phyloP scores from a whole-genome alignment of 2,113 vertebrate genomes.

The Podarcis muralis region DNA sequence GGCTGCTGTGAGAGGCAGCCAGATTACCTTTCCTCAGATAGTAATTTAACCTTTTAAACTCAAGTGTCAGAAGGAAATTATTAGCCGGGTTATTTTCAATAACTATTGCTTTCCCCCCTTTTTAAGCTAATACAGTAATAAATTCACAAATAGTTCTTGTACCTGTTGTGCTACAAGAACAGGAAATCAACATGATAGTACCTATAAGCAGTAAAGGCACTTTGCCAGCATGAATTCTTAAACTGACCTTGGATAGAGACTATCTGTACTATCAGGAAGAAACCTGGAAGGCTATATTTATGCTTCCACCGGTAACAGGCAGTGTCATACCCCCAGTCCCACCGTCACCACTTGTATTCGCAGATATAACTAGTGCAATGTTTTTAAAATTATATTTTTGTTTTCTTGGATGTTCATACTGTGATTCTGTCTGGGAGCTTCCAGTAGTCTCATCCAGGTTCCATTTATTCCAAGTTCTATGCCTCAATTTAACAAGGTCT shows the following conservation, averaged over 20 bases:
- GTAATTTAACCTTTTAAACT: constrained; percentile 84
- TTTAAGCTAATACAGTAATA: neutral
- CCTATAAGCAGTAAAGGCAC: constrained; percentile 13
- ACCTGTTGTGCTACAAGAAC: constrained; percentile 58
- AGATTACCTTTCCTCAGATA: constrained; percentile 83
- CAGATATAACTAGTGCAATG: constrained; percentile 26
- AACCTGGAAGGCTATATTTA: constrained; percentile 40
- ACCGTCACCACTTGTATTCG: neutral
- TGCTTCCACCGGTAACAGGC: constrained; percentile 29
- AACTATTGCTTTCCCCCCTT: constrained; percentile 61
- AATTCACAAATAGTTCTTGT: constrained; percentile 45
- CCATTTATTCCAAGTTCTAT: constrained; percentile 2
- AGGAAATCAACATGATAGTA: constrained; percentile 39
- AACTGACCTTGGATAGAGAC: constrained; percentile 40
- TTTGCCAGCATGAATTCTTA: constrained; percentile 46
- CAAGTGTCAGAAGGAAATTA: constrained; percentile 77
- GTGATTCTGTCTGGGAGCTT: neutral
- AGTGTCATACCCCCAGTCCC: neutral
- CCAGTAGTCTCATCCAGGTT: constrained; percentile 12
- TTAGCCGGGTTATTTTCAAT: constrained; percentile 69
- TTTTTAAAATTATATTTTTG: constrained; percentile 48
- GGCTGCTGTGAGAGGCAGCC: constrained; percentile 78
- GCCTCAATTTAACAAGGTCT: neutral
- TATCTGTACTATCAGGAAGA: neutral
- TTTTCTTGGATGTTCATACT: constrained; percentile 41